Evolutionary conservation across 2,113 vertebrate genomes (phyloP).

Genomic region (Smithornis capensis): DNA sequence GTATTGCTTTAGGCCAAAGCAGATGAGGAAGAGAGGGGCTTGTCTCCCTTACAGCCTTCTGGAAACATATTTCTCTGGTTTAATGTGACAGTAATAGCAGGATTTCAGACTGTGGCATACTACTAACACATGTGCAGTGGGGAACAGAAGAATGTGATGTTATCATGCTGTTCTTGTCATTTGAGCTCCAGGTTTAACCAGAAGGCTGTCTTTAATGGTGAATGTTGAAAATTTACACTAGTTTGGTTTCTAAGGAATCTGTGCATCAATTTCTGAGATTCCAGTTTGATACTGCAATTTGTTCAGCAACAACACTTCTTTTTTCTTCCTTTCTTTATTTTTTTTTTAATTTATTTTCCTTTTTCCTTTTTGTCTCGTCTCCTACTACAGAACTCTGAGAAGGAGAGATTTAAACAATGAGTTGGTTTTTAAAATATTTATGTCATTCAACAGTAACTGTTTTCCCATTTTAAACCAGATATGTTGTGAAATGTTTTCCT

Average conservation of each 20-base stretch:
- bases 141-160: background rate
- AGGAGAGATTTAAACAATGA: background rate
- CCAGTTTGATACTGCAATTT: background rate
- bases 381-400: background rate
- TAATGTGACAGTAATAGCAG: background rate
- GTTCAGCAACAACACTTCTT: background rate
- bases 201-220: background rate
- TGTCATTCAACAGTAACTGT: background rate
- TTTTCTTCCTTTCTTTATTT: background rate
- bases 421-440: background rate
- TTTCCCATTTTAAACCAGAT: background rate
- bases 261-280: background rate
- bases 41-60: background rate
- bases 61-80: background rate
- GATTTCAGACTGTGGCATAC: background rate
- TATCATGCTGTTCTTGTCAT: background rate
- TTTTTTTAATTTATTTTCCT: background rate
- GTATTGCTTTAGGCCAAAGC: background rate
- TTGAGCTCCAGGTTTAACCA: background rate
- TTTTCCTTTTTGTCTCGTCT: accelerated
- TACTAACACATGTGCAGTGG: background rate
- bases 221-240: background rate
- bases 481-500: background rate
- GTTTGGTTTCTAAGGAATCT: background rate
- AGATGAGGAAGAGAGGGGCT: background rate